Conservation (phyloP, 2,888 invertebrate species). For the Drosophila kanekoi region DNA sequence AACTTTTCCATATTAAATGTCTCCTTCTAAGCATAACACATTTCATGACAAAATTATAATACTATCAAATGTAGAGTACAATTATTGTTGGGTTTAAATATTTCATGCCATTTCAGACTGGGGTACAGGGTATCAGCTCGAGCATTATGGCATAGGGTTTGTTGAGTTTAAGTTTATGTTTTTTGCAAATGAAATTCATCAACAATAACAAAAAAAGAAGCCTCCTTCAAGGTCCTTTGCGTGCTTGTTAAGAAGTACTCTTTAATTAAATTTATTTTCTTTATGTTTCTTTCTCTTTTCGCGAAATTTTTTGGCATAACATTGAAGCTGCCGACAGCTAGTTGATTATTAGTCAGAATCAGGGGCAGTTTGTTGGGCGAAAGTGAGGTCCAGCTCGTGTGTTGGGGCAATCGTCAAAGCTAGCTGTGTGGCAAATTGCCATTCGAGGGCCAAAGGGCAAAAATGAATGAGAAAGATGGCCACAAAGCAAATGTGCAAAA, state of each 20-base stretch:
- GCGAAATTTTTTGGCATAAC: conserved; percentile 4
- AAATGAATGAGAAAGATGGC: conserved; percentile 42
- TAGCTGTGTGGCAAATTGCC: conserved; percentile 53
- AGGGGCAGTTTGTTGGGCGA: conserved; percentile 14
- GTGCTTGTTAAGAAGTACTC: not conserved
- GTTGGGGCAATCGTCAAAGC: conserved; percentile 10
- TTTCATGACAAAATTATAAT: no score
- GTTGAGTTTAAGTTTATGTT: no score
- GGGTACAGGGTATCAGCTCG: no score
- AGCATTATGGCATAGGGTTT: no score
- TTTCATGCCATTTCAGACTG: no score
- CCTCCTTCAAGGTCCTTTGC: not conserved
- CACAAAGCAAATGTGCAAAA: conserved; percentile 57
- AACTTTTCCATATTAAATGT: no score
- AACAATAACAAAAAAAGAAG: no score
- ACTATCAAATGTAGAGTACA: no score
- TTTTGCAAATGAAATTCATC: no score
- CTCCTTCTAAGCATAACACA: no score
- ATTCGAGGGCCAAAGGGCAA: conserved; percentile 56
- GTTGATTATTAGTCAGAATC: conserved; percentile 44
- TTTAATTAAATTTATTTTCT: conserved; percentile 15
- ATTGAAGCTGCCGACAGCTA: conserved; percentile 19
- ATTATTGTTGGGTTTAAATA: no score
- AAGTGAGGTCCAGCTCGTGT: conserved; percentile 9
- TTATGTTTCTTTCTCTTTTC: not conserved